phyloP scores from a whole-genome alignment of 1,140 invertebrate species.

The Drosophila melanica region DNA sequence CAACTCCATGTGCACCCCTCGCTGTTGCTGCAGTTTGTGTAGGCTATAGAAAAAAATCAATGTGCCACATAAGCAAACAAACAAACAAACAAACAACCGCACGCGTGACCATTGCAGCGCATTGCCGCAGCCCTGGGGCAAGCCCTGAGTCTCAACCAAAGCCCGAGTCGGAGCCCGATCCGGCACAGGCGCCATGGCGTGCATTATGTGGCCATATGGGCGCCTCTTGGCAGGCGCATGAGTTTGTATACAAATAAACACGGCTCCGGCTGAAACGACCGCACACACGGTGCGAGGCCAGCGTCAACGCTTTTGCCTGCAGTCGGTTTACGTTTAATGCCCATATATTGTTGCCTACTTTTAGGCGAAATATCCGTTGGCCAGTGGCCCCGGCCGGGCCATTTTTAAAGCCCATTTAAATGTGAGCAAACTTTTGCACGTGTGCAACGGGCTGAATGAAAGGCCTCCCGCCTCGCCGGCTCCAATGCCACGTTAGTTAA shows the following conservation, averaged over 20 bases:
- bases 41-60: slow-evolving; percentile 66
- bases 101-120: slow-evolving; percentile 45
- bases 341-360: slow-evolving; percentile 81
- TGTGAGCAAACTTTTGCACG: slow-evolving; percentile 73
- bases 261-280: slow-evolving; percentile 49
- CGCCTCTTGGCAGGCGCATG: slow-evolving; percentile 40
- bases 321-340: slow-evolving; percentile 81
- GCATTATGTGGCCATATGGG: slow-evolving; percentile 74
- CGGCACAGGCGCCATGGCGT: slow-evolving; percentile 60
- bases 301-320: slow-evolving; percentile 50
- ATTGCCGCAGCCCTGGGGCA: slow-evolving; percentile 30
- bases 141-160: background rate
- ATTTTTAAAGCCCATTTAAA: slow-evolving; percentile 76
- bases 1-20: background rate
- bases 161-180: background rate
- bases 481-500: slow-evolving; percentile 62
- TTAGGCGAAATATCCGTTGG: slow-evolving; percentile 50
- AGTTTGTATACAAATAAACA: slow-evolving; percentile 79
- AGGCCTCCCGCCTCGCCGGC: slow-evolving; percentile 1
- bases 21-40: slow-evolving; percentile 21
- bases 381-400: slow-evolving; percentile 16
- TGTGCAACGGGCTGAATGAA: slow-evolving; percentile 44
- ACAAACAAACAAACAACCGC: slow-evolving; percentile 27
- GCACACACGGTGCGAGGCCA: slow-evolving; percentile 29
- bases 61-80: slow-evolving; percentile 35